A percentile compares a stretch with the other conserved stretches of the same genome.
Evolutionary conservation across 1,140 invertebrate genomes (phyloP).

Genomic region (Proales similis): DNA sequence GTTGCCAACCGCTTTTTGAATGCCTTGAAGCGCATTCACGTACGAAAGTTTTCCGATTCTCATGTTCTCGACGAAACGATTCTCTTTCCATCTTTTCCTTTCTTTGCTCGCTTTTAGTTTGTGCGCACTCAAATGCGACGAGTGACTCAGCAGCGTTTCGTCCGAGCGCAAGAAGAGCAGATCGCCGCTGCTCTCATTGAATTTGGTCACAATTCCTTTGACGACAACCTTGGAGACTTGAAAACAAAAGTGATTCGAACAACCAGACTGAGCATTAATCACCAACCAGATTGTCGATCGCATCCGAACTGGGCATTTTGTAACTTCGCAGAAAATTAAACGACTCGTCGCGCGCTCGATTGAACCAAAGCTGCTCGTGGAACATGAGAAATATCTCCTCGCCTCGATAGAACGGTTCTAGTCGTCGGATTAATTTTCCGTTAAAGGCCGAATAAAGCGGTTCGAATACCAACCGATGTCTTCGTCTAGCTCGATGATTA

Average conservation of each 20-base stretch:
- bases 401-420: slow-evolving; percentile 29
- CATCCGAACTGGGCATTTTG: neutral
- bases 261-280: no score
- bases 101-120: neutral
- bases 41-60: slow-evolving; percentile 11
- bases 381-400: slow-evolving; percentile 32
- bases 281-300: neutral
- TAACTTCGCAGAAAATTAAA: slow-evolving; percentile 35
- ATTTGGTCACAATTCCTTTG: slow-evolving; percentile 20
- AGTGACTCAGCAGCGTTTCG: slow-evolving; percentile 19
- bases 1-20: slow-evolving; percentile 25
- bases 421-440: neutral
- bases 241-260: no score
- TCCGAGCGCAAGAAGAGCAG: slow-evolving; percentile 1
- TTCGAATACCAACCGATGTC: neutral
- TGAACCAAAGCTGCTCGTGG: slow-evolving; percentile 34
- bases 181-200: neutral
- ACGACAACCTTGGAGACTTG: slow-evolving; percentile 9
- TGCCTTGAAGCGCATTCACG: slow-evolving; percentile 32
- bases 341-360: slow-evolving; percentile 13
- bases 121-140: slow-evolving; percentile 14
- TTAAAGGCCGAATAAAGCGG: neutral
- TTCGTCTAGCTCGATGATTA: slow-evolving; percentile 17
- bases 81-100: slow-evolving; percentile 12
- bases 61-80: slow-evolving; percentile 12